phyloP scores from a whole-genome alignment of 2,888 invertebrate genomes.

The Meliscaeva auricollis region DNA sequence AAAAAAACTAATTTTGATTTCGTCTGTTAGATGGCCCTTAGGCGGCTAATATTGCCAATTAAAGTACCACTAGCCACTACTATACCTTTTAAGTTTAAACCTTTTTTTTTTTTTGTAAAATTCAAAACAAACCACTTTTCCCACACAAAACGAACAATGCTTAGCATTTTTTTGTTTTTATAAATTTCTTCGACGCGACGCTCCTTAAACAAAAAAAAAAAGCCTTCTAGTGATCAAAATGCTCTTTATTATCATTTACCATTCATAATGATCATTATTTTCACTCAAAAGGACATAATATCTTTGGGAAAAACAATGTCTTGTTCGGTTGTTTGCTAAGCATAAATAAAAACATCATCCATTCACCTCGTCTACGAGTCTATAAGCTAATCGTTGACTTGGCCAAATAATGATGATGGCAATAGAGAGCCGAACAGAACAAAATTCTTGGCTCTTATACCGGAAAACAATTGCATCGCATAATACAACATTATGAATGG shows the following conservation, averaged over 20 bases:
- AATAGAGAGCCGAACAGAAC: constrained; percentile 18
- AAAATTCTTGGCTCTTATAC: constrained; percentile 34
- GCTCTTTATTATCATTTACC: background rate
- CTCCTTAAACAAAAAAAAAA: too few species aligned
- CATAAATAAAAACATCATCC: constrained; percentile 71
- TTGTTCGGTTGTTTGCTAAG: constrained; percentile 49
- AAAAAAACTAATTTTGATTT: too few species aligned
- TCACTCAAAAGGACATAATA: constrained; percentile 46
- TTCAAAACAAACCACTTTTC: too few species aligned
- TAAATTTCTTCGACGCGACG: too few species aligned
- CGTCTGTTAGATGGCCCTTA: too few species aligned
- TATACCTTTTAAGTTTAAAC: too few species aligned
- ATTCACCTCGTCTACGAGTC: constrained; percentile 45
- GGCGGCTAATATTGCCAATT: too few species aligned
- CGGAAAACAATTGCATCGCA: constrained; percentile 54
- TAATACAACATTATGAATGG: constrained; percentile 43
- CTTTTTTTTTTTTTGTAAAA: too few species aligned
- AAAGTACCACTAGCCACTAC: too few species aligned
- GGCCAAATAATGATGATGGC: constrained; percentile 25
- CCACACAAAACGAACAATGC: too few species aligned
- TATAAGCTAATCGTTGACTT: constrained; percentile 2
- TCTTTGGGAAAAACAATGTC: constrained; percentile 41
- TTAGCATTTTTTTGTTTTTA: too few species aligned
- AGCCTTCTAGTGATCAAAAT: background rate
- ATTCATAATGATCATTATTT: constrained; percentile 27